A percentile compares a stretch with the other conserved stretches of the same genome.
phyloP scores from a whole-genome alignment of 2,113 vertebrate species.

The Oncorhynchus clarkii region DNA sequence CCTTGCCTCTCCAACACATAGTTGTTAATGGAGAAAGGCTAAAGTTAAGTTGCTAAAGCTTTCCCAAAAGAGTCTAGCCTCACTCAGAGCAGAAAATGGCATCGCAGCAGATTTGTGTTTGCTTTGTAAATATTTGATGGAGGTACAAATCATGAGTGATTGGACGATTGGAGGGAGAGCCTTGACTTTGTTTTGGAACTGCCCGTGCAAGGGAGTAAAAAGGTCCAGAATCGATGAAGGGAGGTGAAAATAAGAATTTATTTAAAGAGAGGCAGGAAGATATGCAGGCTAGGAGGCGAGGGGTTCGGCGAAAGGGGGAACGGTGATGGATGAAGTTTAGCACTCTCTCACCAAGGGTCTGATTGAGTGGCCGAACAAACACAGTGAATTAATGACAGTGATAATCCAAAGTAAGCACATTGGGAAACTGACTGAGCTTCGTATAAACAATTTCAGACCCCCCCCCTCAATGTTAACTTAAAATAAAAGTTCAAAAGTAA shows the following conservation, averaged over 20 bases:
- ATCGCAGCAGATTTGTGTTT: conserved; percentile 26
- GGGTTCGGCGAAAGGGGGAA: neutral
- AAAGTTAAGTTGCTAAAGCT: neutral
- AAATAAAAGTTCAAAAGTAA: neutral
- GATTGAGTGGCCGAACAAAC: conserved; percentile 38
- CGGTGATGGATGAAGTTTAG: conserved; percentile 49
- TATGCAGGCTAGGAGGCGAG: neutral
- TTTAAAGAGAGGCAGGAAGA: conserved; percentile 22
- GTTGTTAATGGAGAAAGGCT: no score
- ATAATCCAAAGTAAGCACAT: conserved; percentile 33
- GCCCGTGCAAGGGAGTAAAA: neutral
- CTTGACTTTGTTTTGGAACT: conserved; percentile 8
- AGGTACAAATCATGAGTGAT: conserved; percentile 42
- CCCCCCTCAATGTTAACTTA: neutral
- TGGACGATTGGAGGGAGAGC: conserved; percentile 33
- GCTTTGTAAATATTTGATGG: conserved; percentile 57
- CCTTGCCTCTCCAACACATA: no score
- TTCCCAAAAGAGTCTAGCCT: neutral
- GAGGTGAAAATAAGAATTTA: conserved; percentile 31
- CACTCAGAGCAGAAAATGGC: neutral
- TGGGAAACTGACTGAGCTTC: neutral
- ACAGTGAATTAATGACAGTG: conserved; percentile 32
- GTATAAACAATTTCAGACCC: conserved; percentile 10
- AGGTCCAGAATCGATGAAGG: conserved; percentile 22
- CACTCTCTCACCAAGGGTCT: conserved; percentile 20